phyloP scores from a whole-genome alignment of 2,797 vertebrate genomes.

The Amblyopsis hoosieri region DNA sequence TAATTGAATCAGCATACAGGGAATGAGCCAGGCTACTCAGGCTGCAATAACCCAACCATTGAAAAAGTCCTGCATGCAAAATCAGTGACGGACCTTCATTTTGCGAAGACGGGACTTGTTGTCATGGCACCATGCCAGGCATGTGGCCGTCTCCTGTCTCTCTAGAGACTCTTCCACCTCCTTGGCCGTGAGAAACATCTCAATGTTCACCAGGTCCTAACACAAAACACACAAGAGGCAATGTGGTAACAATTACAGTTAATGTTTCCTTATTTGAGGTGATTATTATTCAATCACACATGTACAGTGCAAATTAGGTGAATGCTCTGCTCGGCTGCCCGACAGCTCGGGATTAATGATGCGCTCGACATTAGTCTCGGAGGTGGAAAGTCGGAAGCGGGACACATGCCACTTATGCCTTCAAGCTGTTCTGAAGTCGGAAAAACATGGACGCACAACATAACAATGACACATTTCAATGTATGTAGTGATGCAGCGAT shows the following conservation, averaged over 20 bases:
- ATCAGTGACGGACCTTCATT: constrained; percentile 88
- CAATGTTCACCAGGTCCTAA: constrained; percentile 98
- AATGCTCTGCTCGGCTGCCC: no score
- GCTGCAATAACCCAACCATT: background rate
- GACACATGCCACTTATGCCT: no score
- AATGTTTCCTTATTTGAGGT: background rate
- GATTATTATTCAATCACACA: no score
- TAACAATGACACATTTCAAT: no score
- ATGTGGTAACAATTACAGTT: background rate
- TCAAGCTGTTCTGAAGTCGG: no score
- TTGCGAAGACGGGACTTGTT: constrained; percentile 98
- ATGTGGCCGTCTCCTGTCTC: constrained; percentile 96
- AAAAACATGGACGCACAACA: no score
- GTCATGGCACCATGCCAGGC: constrained; percentile 98
- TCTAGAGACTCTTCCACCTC: constrained; percentile 98
- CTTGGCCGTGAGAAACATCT: constrained; percentile 99
- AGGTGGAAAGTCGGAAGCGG: no score
- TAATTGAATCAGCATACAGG: constrained; percentile 39
- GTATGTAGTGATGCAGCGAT: no score
- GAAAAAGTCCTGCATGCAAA: background rate
- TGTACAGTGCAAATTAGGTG: no score
- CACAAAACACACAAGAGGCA: background rate
- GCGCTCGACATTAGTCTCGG: no score
- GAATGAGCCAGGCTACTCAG: background rate
- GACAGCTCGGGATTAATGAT: no score